Evolutionary conservation across 2,888 invertebrate species (phyloP).

Genomic region (Deroplatys truncata): DNA sequence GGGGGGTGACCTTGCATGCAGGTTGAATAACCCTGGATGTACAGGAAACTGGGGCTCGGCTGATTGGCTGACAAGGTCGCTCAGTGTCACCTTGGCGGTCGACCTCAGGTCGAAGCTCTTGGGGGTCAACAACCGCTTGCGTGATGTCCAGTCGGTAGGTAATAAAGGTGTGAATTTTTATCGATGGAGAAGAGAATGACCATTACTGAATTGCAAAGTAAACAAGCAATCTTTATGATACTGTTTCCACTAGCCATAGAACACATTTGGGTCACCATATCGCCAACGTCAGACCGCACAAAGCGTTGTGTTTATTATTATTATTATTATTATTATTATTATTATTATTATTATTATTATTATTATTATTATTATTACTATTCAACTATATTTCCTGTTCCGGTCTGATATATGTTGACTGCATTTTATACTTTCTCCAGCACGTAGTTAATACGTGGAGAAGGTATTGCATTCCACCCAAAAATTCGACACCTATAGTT

Average conservation of each 20-base stretch:
- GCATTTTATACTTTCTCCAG: too few species aligned
- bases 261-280: background rate
- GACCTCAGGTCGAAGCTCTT: background rate
- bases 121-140: background rate
- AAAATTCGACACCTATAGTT: too few species aligned
- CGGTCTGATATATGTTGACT: too few species aligned
- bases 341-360: too few species aligned
- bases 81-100: background rate
- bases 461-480: too few species aligned
- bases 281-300: too few species aligned
- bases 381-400: too few species aligned
- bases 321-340: too few species aligned
- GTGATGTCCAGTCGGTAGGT: background rate
- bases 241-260: background rate
- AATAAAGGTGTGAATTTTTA: background rate
- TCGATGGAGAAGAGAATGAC: background rate
- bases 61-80: background rate
- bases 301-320: too few species aligned
- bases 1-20: background rate
- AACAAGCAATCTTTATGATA: background rate
- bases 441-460: too few species aligned
- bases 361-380: too few species aligned
- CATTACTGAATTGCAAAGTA: background rate
- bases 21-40: constrained; percentile 10
- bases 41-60: background rate